phyloP scores from a whole-genome alignment of 2,888 invertebrate species.

The Cetonia aurata region DNA sequence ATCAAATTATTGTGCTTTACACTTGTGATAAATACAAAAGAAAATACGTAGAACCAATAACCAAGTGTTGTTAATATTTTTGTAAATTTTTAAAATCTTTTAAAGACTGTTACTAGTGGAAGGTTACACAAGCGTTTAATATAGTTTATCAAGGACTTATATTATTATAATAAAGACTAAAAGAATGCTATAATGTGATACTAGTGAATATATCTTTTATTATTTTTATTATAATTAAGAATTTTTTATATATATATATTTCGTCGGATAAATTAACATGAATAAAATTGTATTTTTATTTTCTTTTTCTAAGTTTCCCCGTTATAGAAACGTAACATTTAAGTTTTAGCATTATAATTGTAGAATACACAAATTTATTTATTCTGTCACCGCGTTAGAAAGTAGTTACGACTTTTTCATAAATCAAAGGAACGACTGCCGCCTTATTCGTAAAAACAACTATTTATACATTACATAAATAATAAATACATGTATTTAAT shows the following conservation, averaged over 20 bases:
- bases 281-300: constrained; percentile 7
- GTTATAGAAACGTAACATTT: background rate
- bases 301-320: constrained; percentile 18
- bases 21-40: constrained; percentile 20
- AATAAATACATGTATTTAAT: background rate
- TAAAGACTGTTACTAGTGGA: constrained; percentile 20
- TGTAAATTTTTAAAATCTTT: background rate
- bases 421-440: constrained; percentile 17
- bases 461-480: constrained; percentile 22
- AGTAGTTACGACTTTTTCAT: constrained; percentile 2
- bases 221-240: constrained; percentile 12
- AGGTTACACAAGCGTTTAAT: constrained; percentile 10
- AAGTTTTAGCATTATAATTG: constrained; percentile 14
- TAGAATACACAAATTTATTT: constrained; percentile 26
- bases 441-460: constrained; percentile 6
- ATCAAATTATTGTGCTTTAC: constrained; percentile 26
- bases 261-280: background rate
- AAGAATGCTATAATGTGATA: constrained; percentile 28
- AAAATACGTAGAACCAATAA: constrained; percentile 9
- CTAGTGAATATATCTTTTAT: constrained; percentile 23
- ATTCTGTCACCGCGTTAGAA: constrained; percentile 27
- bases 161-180: constrained; percentile 6
- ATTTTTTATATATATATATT: constrained; percentile 3
- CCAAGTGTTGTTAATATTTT: constrained; percentile 22
- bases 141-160: constrained; percentile 19